These are phyloP conservation scores for Lutraria lutraria DNA, from an alignment of 2,888 invertebrate genomes.

Conservation along the genomic window DNA sequence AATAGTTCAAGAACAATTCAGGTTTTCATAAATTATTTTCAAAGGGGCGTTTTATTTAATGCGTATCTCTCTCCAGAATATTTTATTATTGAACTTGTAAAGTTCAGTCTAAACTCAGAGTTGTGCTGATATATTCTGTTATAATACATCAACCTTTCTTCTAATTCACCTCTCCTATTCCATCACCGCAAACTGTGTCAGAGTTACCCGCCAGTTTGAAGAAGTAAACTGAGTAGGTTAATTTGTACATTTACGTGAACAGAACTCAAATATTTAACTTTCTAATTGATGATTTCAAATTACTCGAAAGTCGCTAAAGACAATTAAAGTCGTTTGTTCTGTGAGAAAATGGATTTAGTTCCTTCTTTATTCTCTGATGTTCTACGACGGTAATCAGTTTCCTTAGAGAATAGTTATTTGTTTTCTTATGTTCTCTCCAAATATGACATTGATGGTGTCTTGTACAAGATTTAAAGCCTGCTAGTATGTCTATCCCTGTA, in stretches of 20 bases:
- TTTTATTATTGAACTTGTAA: too few species aligned
- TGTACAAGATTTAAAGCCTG: neutral
- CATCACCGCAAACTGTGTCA: too few species aligned
- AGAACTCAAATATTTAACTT: neutral
- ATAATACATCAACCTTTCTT: too few species aligned
- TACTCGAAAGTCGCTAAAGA: neutral
- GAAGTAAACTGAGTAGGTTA: neutral
- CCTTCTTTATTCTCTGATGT: neutral
- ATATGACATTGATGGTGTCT: neutral
- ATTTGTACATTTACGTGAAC: neutral
- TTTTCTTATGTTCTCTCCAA: neutral
- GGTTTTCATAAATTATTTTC: too few species aligned
- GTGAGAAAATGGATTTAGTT: neutral
- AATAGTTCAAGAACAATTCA: too few species aligned
- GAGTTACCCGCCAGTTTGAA: neutral
- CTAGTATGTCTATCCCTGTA: too few species aligned
- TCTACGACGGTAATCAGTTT: neutral
- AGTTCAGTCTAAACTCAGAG: too few species aligned
- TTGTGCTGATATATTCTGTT: too few species aligned
- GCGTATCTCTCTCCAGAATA: too few species aligned
- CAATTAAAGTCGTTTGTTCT: neutral
- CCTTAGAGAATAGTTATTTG: neutral
- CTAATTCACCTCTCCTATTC: too few species aligned
- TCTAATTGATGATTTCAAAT: constrained; percentile 15
- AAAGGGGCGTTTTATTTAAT: too few species aligned